phyloP scores from a whole-genome alignment of 2,113 vertebrate species.

The Rhabdornis inornatus region DNA sequence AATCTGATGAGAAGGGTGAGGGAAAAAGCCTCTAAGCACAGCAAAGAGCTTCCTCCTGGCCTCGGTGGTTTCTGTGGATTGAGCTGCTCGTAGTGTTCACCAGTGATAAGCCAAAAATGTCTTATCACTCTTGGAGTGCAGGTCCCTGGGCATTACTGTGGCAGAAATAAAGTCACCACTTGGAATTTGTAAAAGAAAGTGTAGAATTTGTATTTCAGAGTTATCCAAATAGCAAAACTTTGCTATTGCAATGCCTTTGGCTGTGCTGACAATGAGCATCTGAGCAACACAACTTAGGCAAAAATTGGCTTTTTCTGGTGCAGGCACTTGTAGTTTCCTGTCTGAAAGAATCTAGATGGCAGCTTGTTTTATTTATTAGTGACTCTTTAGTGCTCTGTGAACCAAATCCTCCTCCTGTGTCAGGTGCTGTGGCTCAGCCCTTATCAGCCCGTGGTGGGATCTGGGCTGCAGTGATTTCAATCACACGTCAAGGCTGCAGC shows the following conservation, averaged over 20 bases:
- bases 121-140: fast-evolving
- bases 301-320: not conserved
- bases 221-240: not conserved
- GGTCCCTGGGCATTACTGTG: not conserved
- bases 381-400: not conserved
- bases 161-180: not conserved
- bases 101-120: not conserved
- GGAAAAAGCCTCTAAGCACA: not conserved
- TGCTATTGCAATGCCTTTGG: not conserved
- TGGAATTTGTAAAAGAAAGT: not conserved
- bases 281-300: not conserved
- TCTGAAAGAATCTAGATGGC: not conserved
- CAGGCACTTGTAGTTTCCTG: not conserved
- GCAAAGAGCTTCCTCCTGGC: not conserved
- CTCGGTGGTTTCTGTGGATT: fast-evolving
- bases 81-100: not conserved
- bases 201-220: not conserved
- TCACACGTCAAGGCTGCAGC: not conserved
- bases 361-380: not conserved
- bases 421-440: not conserved
- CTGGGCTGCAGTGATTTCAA: not conserved
- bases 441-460: not conserved
- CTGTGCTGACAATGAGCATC: not conserved
- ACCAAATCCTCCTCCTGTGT: not conserved
- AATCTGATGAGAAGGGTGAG: not conserved